Base-by-base conservation (phyloP, 2,888 invertebrate species). In the Stictocephala bisonia region DNA sequence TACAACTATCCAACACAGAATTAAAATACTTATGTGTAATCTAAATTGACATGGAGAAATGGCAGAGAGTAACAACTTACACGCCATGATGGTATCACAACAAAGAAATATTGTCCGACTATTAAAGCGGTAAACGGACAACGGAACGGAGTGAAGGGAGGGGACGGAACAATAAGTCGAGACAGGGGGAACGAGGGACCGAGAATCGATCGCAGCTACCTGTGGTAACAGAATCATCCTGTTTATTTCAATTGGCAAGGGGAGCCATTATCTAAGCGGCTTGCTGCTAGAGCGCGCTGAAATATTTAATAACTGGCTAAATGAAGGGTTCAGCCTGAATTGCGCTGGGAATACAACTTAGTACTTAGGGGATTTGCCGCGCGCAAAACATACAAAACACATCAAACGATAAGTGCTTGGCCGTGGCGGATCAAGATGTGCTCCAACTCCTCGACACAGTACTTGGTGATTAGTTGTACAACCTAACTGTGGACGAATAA, bases 301-400 rank as follows among this genome's bases (percentile, higher is more conserved):
- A 60, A 60, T 60, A 60, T 60, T 60, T 60, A 60, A 60, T 60
- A 60, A 64, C 64, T 44, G 64, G 27, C 64, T 40, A 40, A 60
- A 64, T 64, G 64, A 64, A 64, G 64, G 60, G 60, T 60, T 64
- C 64, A 44, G 64, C 26, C 60, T 26, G 64, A 64, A 64, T 64
- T 64, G 64, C 44, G 64, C 64, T 64, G 64, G 60, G 60, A 64
- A 64, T 64, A 64, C 64, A 64, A 64, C 64, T 60, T 60, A 44
- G 64, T 64, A 64, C 64, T 64, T 64, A 44, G 27, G 41, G 64
- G 64, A 60, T 60, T 60, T 60, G 60, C 26, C 29, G 29, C 22
- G 56, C 53, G 18, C 56, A 26, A n/a, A 56, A 56, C 64, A 64
- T 64, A 64, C 64, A 64, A 64, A 64, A 64, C 64, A 64, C 64